These are phyloP conservation scores for Rattus norvegicus DNA, from an alignment of 2,113 vertebrate genomes.

Conservation along the genomic window DNA sequence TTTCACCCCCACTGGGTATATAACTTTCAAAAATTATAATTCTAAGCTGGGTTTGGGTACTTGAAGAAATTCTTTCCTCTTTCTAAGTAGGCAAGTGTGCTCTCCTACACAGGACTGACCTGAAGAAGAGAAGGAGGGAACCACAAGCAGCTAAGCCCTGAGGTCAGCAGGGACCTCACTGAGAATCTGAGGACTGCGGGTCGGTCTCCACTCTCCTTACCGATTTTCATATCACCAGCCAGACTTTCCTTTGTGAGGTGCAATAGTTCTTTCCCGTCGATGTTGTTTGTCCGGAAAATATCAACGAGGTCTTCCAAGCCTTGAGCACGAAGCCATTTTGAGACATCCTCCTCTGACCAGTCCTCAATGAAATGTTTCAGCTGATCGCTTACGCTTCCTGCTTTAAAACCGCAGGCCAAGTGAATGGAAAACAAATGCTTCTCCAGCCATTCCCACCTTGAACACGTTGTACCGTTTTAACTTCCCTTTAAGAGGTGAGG, in stretches of 20 bases:
- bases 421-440: conserved; percentile 18
- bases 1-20: too few relatives aligned
- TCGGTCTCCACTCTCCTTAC: conserved; percentile 83
- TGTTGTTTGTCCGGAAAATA: conserved; percentile 91
- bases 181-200: conserved; percentile 7
- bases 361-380: conserved; percentile 84
- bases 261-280: conserved; percentile 91
- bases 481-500: background rate
- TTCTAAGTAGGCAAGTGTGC: background rate
- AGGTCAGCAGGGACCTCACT: background rate
- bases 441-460: background rate
- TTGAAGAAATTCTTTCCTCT: background rate
- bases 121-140: background rate
- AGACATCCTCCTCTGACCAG: conserved; percentile 95
- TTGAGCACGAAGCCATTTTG: conserved; percentile 88
- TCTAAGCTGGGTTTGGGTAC: background rate
- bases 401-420: conserved; percentile 82
- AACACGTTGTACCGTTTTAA: conserved; percentile 40
- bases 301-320: conserved; percentile 86
- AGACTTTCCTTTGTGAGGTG: conserved; percentile 91
- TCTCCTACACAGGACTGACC: background rate
- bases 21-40: conserved; percentile 25
- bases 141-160: background rate
- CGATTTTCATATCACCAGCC: conserved; percentile 90
- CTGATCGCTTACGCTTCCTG: conserved; percentile 77